Evolutionary conservation across 2,113 vertebrate species (phyloP).

Genomic region (Limanda limanda): DNA sequence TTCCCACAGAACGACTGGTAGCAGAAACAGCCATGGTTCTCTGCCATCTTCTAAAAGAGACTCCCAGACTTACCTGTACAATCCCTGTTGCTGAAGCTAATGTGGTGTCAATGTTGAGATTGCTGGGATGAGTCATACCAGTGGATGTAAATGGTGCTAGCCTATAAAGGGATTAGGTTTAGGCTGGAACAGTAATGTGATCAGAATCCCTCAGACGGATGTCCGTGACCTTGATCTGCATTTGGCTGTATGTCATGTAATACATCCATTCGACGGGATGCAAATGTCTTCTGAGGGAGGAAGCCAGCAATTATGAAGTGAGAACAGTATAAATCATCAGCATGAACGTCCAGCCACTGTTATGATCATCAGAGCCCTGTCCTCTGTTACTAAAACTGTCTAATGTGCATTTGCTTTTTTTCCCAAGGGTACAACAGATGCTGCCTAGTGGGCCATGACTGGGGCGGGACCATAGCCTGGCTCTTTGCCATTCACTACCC

Average conservation of each 20-base stretch:
- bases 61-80: neutral
- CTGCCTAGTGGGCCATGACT: constrained; percentile 95
- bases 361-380: neutral
- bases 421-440: constrained; percentile 95
- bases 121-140: neutral
- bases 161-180: constrained; percentile 35
- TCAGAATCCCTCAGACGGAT: constrained; percentile 36
- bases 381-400: neutral
- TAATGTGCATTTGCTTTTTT: constrained; percentile 10
- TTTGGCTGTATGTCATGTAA: constrained; percentile 41
- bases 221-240: constrained; percentile 58
- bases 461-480: constrained; percentile 98
- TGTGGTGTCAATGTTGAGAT: neutral
- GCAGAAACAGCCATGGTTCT: neutral
- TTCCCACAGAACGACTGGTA: neutral
- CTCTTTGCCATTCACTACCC: constrained; percentile 95
- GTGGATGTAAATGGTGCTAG: constrained; percentile 24
- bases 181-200: constrained; percentile 39
- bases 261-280: constrained; percentile 27
- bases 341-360: neutral
- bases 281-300: constrained; percentile 35
- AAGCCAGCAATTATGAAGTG: constrained; percentile 2
- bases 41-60: neutral
- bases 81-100: neutral
- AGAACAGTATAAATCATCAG: constrained; percentile 2